A percentile compares a stretch with the other conserved stretches of the same genome.
phyloP scores from a whole-genome alignment of 2,888 invertebrate species.

The Caenorhabditis sulstoni region DNA sequence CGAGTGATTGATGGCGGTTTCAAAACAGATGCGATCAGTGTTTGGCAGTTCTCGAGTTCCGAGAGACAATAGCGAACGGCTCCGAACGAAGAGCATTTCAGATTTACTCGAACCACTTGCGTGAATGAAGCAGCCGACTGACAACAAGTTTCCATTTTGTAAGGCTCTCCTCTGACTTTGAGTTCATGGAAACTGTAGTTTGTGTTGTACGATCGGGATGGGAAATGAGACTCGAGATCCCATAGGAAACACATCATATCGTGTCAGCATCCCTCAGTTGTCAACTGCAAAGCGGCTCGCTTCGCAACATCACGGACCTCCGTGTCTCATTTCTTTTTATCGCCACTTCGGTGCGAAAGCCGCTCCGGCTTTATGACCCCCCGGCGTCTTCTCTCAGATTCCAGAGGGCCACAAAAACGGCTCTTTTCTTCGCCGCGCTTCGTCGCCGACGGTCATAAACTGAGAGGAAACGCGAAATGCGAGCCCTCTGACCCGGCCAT shows the following conservation, averaged over 20 bases:
- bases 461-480: slow-evolving; percentile 31
- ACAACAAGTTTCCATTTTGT: too few species aligned
- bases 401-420: slow-evolving; percentile 36
- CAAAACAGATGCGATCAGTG: slow-evolving; percentile 49
- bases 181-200: too few species aligned
- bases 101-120: too few species aligned
- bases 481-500: slow-evolving; percentile 25
- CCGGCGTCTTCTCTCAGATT: slow-evolving; percentile 2
- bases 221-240: too few species aligned
- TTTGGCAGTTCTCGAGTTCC: slow-evolving; percentile 38
- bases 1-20: slow-evolving; percentile 48
- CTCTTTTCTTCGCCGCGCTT: slow-evolving; percentile 1
- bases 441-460: slow-evolving; percentile 32
- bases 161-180: too few species aligned
- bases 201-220: too few species aligned
- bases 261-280: too few species aligned
- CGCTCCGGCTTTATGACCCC: slow-evolving; percentile 4
- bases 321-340: background rate
- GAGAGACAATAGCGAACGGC: background rate
- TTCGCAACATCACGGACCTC: background rate
- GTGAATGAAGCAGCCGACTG: background rate
- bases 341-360: background rate
- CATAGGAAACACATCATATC: too few species aligned
- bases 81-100: too few species aligned
- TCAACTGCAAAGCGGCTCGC: background rate